phyloP scores from a whole-genome alignment of 2,888 invertebrate species.

The Allolobophora icterica region DNA sequence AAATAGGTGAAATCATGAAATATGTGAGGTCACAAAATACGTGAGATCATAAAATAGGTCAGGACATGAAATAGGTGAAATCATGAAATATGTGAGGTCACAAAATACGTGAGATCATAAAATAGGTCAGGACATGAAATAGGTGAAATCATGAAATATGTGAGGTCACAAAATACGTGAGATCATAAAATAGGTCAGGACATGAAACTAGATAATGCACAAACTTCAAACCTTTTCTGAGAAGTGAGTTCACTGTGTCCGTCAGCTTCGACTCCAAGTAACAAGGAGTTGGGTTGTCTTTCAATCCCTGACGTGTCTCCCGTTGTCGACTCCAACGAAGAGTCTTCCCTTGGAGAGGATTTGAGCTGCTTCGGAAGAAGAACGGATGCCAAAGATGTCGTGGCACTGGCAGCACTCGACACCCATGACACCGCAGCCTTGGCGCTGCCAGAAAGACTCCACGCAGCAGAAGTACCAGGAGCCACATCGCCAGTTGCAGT shows the following conservation, averaged over 20 bases:
- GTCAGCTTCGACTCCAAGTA: neutral
- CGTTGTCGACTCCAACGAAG: neutral
- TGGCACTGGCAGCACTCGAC: conserved; percentile 28
- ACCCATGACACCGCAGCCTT: conserved; percentile 35
- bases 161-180: neutral
- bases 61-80: neutral
- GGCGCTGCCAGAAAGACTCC: conserved; percentile 31
- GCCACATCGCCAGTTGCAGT: neutral
- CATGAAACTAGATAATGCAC: neutral
- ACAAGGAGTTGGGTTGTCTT: neutral
- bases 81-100: neutral
- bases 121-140: too few species aligned
- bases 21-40: too few species aligned
- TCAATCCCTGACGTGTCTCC: neutral
- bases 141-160: too few species aligned
- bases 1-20: too few species aligned
- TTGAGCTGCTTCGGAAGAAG: neutral
- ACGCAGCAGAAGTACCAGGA: neutral
- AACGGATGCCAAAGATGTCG: conserved; percentile 21
- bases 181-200: neutral
- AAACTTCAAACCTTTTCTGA: neutral
- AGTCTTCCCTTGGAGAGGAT: neutral
- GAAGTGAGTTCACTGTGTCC: neutral
- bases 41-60: too few species aligned
- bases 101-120: too few species aligned